phyloP scores from a whole-genome alignment of 1,140 invertebrate genomes.

The Meloidogyne floridensis region DNA sequence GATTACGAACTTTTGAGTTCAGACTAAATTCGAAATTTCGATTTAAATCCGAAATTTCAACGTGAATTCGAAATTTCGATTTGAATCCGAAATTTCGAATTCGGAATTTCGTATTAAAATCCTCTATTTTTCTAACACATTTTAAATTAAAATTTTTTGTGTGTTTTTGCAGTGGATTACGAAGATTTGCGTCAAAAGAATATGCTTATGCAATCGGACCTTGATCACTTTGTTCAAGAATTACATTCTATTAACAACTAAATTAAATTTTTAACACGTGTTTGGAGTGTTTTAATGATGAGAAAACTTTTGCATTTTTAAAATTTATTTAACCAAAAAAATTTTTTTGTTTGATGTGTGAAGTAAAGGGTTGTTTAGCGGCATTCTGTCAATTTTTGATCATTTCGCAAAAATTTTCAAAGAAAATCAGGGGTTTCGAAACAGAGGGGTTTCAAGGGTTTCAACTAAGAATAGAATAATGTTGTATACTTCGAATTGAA shows the following conservation, averaged over 20 bases:
- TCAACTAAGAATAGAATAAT: no score
- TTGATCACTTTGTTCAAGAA: conserved; percentile 60
- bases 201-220: conserved; percentile 63
- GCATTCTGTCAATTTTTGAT: neutral
- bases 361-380: neutral
- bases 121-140: no score
- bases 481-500: no score
- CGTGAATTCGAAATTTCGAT: no score
- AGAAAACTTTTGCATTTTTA: neutral
- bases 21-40: no score
- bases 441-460: no score
- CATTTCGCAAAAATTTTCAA: no score
- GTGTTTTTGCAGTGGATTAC: conserved; percentile 60
- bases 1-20: no score
- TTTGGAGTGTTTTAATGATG: neutral
- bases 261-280: neutral
- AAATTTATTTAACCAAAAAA: neutral
- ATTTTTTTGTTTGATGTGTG: neutral
- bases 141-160: conserved; percentile 16
- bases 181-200: conserved; percentile 46
- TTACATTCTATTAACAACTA: conserved; percentile 56
- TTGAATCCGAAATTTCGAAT: no score
- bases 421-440: no score
- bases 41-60: no score
- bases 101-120: no score